These are phyloP conservation scores for Colletes latitarsis DNA, from an alignment of 1,140 invertebrate genomes.

Conservation along the genomic window DNA sequence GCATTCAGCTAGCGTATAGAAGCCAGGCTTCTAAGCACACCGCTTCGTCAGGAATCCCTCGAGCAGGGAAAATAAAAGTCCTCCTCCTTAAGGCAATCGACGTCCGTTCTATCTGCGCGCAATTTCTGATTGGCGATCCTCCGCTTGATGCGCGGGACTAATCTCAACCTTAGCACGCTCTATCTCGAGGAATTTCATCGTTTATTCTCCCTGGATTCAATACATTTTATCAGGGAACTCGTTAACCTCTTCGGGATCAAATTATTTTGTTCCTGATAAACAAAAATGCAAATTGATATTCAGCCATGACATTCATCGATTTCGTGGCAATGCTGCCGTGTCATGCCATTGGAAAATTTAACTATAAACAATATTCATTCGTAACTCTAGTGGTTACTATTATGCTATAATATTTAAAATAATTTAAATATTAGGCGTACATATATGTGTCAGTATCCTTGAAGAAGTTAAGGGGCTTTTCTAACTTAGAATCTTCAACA, in stretches of 20 bases:
- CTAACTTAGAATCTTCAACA: too few relatives aligned
- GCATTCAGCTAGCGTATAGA: constrained; percentile 43
- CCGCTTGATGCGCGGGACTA: neutral
- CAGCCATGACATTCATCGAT: too few relatives aligned
- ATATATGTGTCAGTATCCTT: too few relatives aligned
- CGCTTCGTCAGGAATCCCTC: constrained; percentile 52
- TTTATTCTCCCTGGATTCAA: neutral
- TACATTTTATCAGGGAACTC: neutral
- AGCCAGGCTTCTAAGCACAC: constrained; percentile 53
- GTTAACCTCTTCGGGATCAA: neutral
- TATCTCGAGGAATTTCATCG: neutral
- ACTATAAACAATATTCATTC: too few relatives aligned
- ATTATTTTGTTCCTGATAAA: too few relatives aligned
- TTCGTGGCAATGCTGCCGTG: too few relatives aligned
- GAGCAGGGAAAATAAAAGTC: constrained; percentile 55
- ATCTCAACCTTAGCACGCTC: neutral
- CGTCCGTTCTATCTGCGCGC: constrained; percentile 42
- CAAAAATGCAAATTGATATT: too few relatives aligned
- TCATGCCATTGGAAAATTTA: too few relatives aligned
- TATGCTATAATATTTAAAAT: too few relatives aligned
- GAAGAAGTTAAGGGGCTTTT: too few relatives aligned
- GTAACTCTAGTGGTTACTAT: too few relatives aligned
- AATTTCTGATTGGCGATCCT: constrained; percentile 35
- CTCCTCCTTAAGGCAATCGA: constrained; percentile 48
- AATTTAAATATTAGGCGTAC: too few relatives aligned